Base-by-base conservation (phyloP, 2,113 vertebrate species). In the Furnarius figulus region DNA sequence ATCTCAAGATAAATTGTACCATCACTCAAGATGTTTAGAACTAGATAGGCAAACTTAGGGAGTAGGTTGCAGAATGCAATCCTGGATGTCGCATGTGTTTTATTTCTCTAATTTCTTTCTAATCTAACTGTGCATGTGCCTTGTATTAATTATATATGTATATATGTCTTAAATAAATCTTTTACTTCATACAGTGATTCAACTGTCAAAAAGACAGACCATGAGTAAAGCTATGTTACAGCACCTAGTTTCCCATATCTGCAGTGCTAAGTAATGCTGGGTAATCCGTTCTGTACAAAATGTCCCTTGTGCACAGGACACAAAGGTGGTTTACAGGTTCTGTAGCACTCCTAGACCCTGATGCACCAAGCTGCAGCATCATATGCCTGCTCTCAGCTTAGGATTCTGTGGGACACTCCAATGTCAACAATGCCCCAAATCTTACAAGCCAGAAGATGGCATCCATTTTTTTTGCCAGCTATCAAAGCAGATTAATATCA, bases 1-100 rank as follows among this genome's bases (percentile, higher is more conserved):
- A 83, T 63, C 55, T 93, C 83, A 88, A 90, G 18, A 90, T 70
- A 93, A 95, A 89, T 81, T 86, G 68, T 46, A 75, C 50, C 56
- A 78, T 93, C 85, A 49, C 68, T 94, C 84, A 44, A 90, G 65
- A 86, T 93, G 73, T 89, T 94, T 93, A 92, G 62, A 88, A 86
- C 47, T 68, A 84, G 84, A 78, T 16, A 68, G 40, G 25, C 14
- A 84, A 72, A 90, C 83, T 84, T 77, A 86, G 33, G 61, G 52
- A 93, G 81, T 52, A 81, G 25, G 56, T 49, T 86, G 44, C 61
- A 78, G 68, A 88, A 91, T 0, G 4, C 40, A 92, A 12, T 74
- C 59, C 70, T 94, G 73, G 37, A 86, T 42, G 17, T 58, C 42
- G 25, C 25, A 53, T 66, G 56, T 63, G 35, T 78, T 91, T 87